phyloP scores from a whole-genome alignment of 2,888 invertebrate species.

The Aquatica leii region DNA sequence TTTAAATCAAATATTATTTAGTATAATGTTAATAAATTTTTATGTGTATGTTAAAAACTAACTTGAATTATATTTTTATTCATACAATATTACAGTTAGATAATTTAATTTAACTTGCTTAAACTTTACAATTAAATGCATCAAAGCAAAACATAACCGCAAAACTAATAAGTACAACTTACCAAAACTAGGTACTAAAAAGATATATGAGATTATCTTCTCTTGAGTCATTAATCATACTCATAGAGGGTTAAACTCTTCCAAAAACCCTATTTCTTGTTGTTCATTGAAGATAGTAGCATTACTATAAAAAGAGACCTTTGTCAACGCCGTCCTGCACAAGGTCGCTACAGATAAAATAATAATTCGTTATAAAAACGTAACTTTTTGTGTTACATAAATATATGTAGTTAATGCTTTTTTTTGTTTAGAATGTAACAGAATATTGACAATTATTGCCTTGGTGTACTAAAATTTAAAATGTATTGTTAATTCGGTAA shows the following conservation, averaged over 20 bases:
- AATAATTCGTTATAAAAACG: neutral
- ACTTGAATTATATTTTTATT: neutral
- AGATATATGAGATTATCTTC: slow-evolving; percentile 47
- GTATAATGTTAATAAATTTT: no score
- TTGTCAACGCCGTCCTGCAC: slow-evolving; percentile 50
- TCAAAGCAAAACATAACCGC: slow-evolving; percentile 38
- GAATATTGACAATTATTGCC: neutral
- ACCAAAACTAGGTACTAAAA: slow-evolving; percentile 39
- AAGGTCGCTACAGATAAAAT: slow-evolving; percentile 21
- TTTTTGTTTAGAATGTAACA: neutral
- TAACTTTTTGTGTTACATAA: neutral
- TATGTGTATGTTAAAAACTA: neutral
- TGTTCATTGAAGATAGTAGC: slow-evolving; percentile 35
- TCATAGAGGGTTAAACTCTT: slow-evolving; percentile 36
- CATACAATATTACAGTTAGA: neutral
- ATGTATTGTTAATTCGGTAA: slow-evolving; percentile 5
- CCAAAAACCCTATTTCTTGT: slow-evolving; percentile 30
- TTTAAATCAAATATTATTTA: no score
- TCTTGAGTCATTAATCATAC: slow-evolving; percentile 45
- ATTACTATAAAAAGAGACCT: slow-evolving; percentile 47
- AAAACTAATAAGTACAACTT: slow-evolving; percentile 42
- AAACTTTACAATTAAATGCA: slow-evolving; percentile 16
- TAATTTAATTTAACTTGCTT: neutral
- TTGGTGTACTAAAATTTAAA: neutral
- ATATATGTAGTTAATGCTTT: neutral